Evolutionary conservation across 2,113 vertebrate species (phyloP), one percentile per base, ranked within the genome.

Genomic region (Dascyllus trimaculatus): DNA sequence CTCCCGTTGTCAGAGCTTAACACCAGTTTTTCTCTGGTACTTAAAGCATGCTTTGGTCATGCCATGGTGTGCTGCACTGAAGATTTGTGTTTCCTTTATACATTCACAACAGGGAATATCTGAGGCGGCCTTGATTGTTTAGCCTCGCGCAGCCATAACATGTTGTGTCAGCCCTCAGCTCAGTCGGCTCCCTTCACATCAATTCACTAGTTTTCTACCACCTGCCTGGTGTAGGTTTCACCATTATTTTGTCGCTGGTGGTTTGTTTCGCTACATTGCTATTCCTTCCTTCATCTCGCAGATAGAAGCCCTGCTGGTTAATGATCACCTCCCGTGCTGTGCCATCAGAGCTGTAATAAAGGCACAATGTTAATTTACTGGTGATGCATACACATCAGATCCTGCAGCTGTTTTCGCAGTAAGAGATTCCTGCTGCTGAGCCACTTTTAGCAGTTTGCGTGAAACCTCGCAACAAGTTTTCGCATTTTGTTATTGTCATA

Each of bases 341-440:
- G 29, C 32, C 32, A 15, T 45, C 71, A 49, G 40, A 43, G 43
- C 61, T 58, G 56, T 38, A 5, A 46, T 61, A 43, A 77, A 63
- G 14, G 11, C 60, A 5, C 26, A 6, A 26, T 15, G 26, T 52
- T 62, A 32, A 70, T 73, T 64, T 46, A 4, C 45, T 10, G 9
- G n/a, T 35, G 61, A 45, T 24, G 57, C 52, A 26, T 67, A 68
- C 71, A 51, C 60, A 69, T 52, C 32, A 11, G 46, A 59, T 73
- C 63, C 52, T 69, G 62, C 57, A 72, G 58, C n/a, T 62, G 49
- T 69, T 73, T 35, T 66, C 18, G 56, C 54, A 13, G 11, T 19
- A n/a, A 54, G 69, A 49, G 38, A 8, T 29, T 54, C 17, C 5
- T 17, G n/a, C 5, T 17, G 21, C 25, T 29, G 18, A 17, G 1